These are phyloP conservation scores for Callopanchax toddi DNA, from an alignment of 2,113 vertebrate genomes.

Conservation along the genomic window DNA sequence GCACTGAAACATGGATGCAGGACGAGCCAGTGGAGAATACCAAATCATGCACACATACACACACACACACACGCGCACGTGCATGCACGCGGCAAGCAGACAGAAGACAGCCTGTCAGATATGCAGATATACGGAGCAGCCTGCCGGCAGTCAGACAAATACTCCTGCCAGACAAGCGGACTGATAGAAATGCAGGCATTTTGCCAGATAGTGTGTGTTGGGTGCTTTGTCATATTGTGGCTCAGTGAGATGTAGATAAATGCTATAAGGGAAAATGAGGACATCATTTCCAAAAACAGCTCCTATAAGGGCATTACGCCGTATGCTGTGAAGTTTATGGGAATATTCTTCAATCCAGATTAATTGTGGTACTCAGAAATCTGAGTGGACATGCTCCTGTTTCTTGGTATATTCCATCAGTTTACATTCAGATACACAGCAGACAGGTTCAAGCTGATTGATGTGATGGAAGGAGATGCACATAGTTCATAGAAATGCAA, in stretches of 20 bases:
- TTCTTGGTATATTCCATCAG: constrained; percentile 11
- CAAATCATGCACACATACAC: constrained; percentile 18
- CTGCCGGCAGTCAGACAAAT: constrained; percentile 57
- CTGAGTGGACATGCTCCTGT: constrained; percentile 11
- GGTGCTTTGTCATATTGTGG: constrained; percentile 20
- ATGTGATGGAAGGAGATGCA: constrained; percentile 16
- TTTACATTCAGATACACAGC: constrained; percentile 30
- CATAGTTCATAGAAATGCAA: constrained; percentile 33
- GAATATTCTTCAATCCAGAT: constrained; percentile 6
- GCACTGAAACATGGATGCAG: constrained; percentile 33
- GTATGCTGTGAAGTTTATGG: neutral
- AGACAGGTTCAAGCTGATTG: constrained; percentile 29
- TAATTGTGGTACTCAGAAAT: constrained; percentile 30
- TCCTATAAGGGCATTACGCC: neutral
- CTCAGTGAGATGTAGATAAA: constrained; percentile 43
- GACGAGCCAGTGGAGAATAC: constrained; percentile 50
- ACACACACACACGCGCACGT: too few relatives aligned
- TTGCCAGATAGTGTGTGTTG: constrained; percentile 45
- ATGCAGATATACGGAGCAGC: constrained; percentile 63
- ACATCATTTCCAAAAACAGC: constrained; percentile 16
- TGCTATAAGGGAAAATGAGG: constrained; percentile 15
- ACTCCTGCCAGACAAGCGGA: constrained; percentile 48
- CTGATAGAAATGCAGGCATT: constrained; percentile 48
- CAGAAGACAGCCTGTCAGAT: constrained; percentile 58
- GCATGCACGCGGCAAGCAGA: constrained; percentile 19